Evolutionary conservation across 2,888 invertebrate species (phyloP).

Genomic region (Epicampocera succincta): DNA sequence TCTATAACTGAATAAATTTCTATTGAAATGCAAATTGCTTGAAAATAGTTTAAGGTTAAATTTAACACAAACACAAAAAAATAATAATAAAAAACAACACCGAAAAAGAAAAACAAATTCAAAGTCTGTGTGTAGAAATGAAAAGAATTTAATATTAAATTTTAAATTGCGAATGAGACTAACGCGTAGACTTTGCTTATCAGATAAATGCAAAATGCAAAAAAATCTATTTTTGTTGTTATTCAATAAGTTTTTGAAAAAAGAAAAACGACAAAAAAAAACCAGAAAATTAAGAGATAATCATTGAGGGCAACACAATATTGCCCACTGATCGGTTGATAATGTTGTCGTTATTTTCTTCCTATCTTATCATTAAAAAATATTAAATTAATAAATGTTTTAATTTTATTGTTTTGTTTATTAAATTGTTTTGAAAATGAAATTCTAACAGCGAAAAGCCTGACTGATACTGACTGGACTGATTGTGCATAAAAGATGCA

Average conservation of each 20-base stretch:
- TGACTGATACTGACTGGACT: background rate
- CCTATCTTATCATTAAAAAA: conserved; percentile 57
- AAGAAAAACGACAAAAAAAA: background rate
- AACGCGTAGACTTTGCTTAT: conserved; percentile 22
- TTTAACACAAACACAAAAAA: conserved; percentile 16
- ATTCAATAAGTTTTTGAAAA: conserved; percentile 14
- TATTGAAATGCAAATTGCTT: conserved; percentile 21
- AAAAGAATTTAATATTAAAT: too few species aligned
- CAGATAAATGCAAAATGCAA: conserved; percentile 36
- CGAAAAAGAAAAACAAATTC: background rate
- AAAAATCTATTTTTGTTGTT: background rate
- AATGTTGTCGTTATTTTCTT: conserved; percentile 21
- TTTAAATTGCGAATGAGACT: too few species aligned
- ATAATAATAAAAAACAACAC: background rate
- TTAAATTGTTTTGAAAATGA: conserved; percentile 11
- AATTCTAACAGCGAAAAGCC: background rate
- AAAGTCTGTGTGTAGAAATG: too few species aligned
- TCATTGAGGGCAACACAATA: conserved; percentile 54
- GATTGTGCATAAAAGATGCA: background rate
- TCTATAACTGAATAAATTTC: background rate
- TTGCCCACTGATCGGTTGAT: conserved; percentile 28
- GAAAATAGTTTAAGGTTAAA: conserved; percentile 28
- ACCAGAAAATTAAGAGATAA: conserved; percentile 47
- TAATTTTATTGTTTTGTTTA: conserved; percentile 47
- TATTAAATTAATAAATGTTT: conserved; percentile 9